phyloP scores from a whole-genome alignment of 2,888 invertebrate species.

The Neelides folsomi region DNA sequence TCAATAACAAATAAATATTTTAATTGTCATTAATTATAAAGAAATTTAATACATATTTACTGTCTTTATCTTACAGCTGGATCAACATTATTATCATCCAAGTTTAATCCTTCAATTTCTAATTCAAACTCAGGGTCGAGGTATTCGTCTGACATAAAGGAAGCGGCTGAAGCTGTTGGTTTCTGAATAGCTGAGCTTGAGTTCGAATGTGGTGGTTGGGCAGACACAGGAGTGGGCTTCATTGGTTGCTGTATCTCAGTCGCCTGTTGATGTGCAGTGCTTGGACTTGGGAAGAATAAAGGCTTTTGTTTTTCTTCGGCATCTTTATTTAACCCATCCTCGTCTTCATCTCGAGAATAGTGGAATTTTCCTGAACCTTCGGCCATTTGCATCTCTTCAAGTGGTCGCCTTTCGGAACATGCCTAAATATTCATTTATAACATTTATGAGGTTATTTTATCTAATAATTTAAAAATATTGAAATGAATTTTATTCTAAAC shows the following conservation, averaged over 20 bases:
- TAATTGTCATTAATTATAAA: no score
- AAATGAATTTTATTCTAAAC: conserved; percentile 12
- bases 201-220: conserved; percentile 12
- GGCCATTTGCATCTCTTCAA: conserved; percentile 55
- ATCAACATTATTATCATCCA: conserved; percentile 62
- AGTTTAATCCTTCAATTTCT: conserved; percentile 65
- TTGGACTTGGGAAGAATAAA: conserved; percentile 17
- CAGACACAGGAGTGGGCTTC: conserved; percentile 9
- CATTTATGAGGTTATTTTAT: not conserved
- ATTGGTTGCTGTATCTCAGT: conserved; percentile 3
- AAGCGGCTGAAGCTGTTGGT: conserved; percentile 33
- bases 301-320: conserved; percentile 15
- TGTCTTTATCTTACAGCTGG: conserved; percentile 55
- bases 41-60: no score
- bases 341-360: conserved; percentile 34
- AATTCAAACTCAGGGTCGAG: conserved; percentile 61
- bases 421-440: conserved; percentile 38
- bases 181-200: conserved; percentile 21
- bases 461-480: not conserved
- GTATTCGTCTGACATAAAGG: conserved; percentile 38
- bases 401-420: conserved; percentile 54
- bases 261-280: conserved; percentile 12
- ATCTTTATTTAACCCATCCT: conserved; percentile 8
- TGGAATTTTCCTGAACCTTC: conserved; percentile 45
- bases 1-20: not conserved